Conservation (phyloP, 2,797 vertebrate species). For the Tokudaia tokunoshimensis region DNA sequence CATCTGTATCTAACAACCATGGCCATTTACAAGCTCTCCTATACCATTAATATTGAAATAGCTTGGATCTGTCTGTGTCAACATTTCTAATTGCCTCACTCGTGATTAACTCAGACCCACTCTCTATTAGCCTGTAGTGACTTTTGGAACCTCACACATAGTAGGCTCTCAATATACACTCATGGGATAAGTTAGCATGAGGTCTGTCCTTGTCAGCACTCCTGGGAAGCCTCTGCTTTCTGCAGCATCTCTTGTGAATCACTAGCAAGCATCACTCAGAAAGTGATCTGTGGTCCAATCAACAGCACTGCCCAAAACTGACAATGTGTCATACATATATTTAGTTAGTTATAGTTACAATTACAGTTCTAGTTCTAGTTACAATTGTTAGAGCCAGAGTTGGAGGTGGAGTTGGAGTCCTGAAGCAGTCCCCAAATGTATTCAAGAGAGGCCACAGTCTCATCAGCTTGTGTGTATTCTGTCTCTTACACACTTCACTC, state of each 20-base stretch:
- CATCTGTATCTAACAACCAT: background rate
- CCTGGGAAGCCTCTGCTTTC: background rate
- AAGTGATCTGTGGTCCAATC: background rate
- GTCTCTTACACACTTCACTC: background rate
- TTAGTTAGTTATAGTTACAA: background rate
- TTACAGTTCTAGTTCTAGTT: too few relatives aligned
- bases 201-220: background rate
- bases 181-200: background rate
- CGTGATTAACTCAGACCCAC: background rate
- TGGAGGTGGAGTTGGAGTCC: background rate
- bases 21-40: background rate
- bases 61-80: background rate
- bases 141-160: background rate
- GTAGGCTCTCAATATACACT: background rate
- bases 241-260: background rate
- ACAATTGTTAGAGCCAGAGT: too few relatives aligned
- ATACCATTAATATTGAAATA: background rate
- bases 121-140: background rate
- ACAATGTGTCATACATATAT: background rate
- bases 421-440: background rate
- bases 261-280: background rate
- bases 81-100: background rate
- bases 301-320: background rate
- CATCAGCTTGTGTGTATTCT: background rate
- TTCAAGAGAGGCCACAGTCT: background rate